Base-by-base conservation (phyloP, 2,888 invertebrate species). In the Sepioteuthis lessoniana region DNA sequence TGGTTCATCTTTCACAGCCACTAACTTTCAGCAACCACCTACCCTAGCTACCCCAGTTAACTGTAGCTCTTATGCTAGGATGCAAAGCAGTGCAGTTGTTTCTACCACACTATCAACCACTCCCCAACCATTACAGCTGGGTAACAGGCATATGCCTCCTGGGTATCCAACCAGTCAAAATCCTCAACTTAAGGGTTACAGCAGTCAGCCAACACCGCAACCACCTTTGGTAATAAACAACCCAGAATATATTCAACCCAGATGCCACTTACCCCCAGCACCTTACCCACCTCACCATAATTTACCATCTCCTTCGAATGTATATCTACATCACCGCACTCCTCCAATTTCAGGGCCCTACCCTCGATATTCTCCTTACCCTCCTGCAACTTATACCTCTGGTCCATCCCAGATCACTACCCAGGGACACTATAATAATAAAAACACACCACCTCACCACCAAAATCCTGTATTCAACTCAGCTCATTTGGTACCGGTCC, bases 1-100 rank as follows among this genome's bases (percentile, higher is more conserved):
- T 13, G n/a, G 76, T 76, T n/a, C 76, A 35, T 35, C 37, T 90
- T 50, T 47, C 60, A 93, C 76, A 31, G 31, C 31, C 42, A n/a
- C 16, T 90, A 50, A n/a, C 93, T n/a, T 25, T 19, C 90, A 37
- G 8, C 93, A 28, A 90, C 25, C 55, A 55, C 91, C 55, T 93
- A 93, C 28, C 46, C 94, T 90, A 46, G n/a, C 46, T 94, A 94
- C 94, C 93, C 94, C 38, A n/a, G n/a, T 28, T 10, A 90, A 46
- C 28, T 76, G 90, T 31, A 94, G 94, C 38, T 93, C 94, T 8
- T 94, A 94, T 35, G 94, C 95, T 38, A 91, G 94, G 1, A 94
- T 94, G 46, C 94, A 95, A 94, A 94, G 91, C 94, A 94, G 95
- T 90, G 76, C 76, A 1, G 35, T 76, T n/a, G 47, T 92, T 46